These are phyloP conservation scores for Microdon myrmicae DNA, from an alignment of 2,888 invertebrate genomes.

Conservation along the genomic window DNA sequence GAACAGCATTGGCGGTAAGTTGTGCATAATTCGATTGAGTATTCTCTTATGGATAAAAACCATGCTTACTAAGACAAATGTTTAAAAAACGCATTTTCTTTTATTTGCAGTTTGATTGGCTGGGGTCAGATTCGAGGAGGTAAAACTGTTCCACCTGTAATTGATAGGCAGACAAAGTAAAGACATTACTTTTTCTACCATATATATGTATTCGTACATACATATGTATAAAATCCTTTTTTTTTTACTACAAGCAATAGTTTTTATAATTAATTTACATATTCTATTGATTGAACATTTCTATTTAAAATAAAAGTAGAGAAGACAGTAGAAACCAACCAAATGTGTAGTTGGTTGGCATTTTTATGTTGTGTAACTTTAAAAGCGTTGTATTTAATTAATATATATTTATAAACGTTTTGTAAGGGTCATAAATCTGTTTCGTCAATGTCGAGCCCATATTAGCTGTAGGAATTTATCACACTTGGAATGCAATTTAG, in stretches of 20 bases:
- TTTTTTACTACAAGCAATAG: slow-evolving; percentile 20
- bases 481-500: no score
- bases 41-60: not conserved
- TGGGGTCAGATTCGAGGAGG: slow-evolving; percentile 99
- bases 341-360: not conserved
- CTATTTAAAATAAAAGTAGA: no score
- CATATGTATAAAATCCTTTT: slow-evolving; percentile 41
- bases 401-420: no score
- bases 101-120: slow-evolving; percentile 87
- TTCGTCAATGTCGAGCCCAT: no score
- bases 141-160: slow-evolving; percentile 87
- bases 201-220: slow-evolving; percentile 36
- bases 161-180: slow-evolving; percentile 55
- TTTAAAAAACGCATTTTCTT: not conserved
- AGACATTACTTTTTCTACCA: slow-evolving; percentile 54
- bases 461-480: no score
- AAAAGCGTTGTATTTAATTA: no score
- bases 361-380: no score
- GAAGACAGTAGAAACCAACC: not conserved
- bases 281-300: no score
- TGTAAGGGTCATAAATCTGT: no score
- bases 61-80: not conserved
- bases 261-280: slow-evolving; percentile 54
- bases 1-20: slow-evolving; percentile 98
- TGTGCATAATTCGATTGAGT: not conserved